Percentiles rank a stretch among this genome's conserved stretches.
phyloP scores from a whole-genome alignment of 1,140 invertebrate species.

The Macrotrachela quadricornifera region DNA sequence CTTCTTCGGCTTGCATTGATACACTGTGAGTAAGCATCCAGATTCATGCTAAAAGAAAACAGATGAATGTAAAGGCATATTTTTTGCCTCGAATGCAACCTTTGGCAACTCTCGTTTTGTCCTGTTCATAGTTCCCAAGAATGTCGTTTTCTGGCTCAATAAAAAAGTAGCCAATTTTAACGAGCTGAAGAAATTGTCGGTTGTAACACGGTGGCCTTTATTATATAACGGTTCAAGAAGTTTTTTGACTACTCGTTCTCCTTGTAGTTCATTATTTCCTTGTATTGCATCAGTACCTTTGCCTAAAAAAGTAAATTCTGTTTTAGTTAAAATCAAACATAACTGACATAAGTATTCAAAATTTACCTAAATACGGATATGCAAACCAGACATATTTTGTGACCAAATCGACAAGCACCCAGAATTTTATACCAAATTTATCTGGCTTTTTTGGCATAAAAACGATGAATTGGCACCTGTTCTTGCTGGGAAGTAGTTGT shows the following conservation, averaged over 20 bases:
- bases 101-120: conserved; percentile 9
- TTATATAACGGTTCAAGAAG: background rate
- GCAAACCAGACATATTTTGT: conserved; percentile 9
- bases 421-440: conserved; percentile 12
- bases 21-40: too few species aligned
- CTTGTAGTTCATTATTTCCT: background rate
- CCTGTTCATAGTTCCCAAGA: conserved; percentile 2
- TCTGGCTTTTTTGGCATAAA: conserved; percentile 11
- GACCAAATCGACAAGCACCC: conserved; percentile 3
- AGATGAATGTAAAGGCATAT: conserved; percentile 6
- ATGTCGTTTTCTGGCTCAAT: conserved; percentile 3
- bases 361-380: conserved; percentile 9
- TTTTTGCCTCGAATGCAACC: conserved; percentile 12
- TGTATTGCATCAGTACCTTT: conserved; percentile 1
- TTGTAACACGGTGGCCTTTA: conserved; percentile 3
- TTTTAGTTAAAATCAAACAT: too few species aligned
- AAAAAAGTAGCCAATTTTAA: conserved; percentile 1
- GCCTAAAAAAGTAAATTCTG: too few species aligned
- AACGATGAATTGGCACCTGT: conserved; percentile 7
- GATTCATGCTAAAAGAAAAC: background rate
- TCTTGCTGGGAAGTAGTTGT: conserved; percentile 9
- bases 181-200: conserved; percentile 10
- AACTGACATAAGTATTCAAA: too few species aligned
- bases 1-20: too few species aligned
- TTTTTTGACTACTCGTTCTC: conserved; percentile 6